Conservation (phyloP, 1,140 invertebrate genomes). For the Papilio machaon region DNA sequence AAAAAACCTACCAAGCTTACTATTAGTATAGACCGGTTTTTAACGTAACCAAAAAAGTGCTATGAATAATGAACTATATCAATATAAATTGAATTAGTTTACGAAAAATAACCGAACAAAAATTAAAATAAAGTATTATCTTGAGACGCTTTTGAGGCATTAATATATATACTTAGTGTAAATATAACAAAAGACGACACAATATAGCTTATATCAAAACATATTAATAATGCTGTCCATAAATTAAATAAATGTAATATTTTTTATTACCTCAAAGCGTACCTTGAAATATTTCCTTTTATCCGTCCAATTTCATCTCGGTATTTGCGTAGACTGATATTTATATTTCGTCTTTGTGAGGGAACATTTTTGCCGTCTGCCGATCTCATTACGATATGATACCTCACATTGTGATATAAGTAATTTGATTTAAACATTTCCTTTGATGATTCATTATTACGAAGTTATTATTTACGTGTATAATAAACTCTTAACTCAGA, state of each 20-base stretch:
- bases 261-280: slow-evolving; percentile 30
- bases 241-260: slow-evolving; percentile 10
- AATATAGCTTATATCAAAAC: background rate
- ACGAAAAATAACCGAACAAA: no score
- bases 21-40: background rate
- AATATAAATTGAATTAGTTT: no score
- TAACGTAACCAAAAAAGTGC: background rate
- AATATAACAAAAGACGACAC: background rate
- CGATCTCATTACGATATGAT: slow-evolving; percentile 62
- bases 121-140: no score
- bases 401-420: background rate
- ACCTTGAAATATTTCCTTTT: slow-evolving; percentile 34
- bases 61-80: no score
- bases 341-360: slow-evolving; percentile 25
- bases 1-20: background rate
- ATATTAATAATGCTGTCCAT: background rate
- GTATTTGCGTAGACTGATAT: slow-evolving; percentile 17
- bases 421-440: slow-evolving; percentile 28
- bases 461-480: background rate
- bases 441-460: slow-evolving; percentile 13
- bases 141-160: no score
- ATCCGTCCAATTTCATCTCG: slow-evolving; percentile 29
- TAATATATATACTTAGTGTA: no score
- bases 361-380: slow-evolving; percentile 40
- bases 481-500: background rate